Percentiles rank a stretch among this genome's conserved stretches.
phyloP scores from a whole-genome alignment of 2,113 vertebrate species.

The Strigops habroptila region DNA sequence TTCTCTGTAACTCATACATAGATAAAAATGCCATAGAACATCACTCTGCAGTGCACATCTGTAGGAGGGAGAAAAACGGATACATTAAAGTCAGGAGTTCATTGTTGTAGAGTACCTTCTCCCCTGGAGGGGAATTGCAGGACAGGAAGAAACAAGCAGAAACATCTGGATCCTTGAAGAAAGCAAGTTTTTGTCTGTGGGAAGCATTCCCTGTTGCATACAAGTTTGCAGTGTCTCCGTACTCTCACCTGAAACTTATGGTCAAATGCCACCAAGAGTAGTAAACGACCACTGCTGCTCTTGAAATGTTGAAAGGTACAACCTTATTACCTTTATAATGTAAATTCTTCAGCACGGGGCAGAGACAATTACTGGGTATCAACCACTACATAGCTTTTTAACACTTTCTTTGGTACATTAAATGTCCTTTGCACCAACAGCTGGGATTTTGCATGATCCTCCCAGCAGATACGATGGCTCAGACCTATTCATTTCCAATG shows the following conservation, averaged over 20 bases:
- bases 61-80: neutral
- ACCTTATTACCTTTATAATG: neutral
- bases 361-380: accelerated
- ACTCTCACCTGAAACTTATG: too few species aligned
- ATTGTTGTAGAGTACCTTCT: neutral
- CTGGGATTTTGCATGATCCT: neutral
- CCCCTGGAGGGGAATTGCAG: neutral
- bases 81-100: neutral
- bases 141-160: neutral
- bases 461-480: neutral
- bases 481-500: neutral
- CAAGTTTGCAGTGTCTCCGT: accelerated
- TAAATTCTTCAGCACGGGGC: neutral
- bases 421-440: neutral
- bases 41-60: neutral
- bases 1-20: neutral
- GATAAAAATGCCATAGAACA: neutral
- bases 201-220: neutral
- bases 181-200: neutral
- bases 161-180: neutral
- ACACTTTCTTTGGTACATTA: neutral
- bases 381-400: neutral
- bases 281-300: neutral
- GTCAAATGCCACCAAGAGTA: neutral
- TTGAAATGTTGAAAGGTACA: neutral